Evolutionary conservation across 2,888 invertebrate species (phyloP).

Genomic region (Tetramorium bicarinatum): DNA sequence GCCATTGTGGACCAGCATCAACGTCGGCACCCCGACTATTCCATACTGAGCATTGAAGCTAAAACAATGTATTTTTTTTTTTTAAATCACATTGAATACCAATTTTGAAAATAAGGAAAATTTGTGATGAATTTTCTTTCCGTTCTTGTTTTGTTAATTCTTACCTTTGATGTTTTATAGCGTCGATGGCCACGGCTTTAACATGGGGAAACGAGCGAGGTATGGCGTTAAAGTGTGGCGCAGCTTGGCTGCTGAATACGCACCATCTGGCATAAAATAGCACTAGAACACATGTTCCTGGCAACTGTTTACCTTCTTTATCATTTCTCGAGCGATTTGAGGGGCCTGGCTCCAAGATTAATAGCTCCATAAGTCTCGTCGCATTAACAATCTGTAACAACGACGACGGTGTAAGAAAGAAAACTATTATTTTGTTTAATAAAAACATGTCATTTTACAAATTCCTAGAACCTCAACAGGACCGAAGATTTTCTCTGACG

Average conservation of each 20-base stretch:
- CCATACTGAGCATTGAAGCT: constrained; percentile 96
- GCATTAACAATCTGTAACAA: constrained; percentile 90
- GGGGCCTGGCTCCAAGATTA: constrained; percentile 89
- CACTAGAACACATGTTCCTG: constrained; percentile 92
- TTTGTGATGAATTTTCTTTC: constrained; percentile 15
- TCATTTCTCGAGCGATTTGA: constrained; percentile 87
- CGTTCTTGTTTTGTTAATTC: not conserved
- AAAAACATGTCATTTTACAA: not conserved
- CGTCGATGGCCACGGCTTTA: constrained; percentile 96
- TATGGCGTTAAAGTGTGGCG: constrained; percentile 96
- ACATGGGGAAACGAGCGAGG: constrained; percentile 95
- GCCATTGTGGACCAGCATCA: constrained; percentile 96
- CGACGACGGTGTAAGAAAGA: not conserved
- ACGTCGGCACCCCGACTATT: constrained; percentile 95
- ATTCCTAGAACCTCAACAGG: constrained; percentile 72
- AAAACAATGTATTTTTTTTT: constrained; percentile 55
- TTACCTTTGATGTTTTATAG: constrained; percentile 91
- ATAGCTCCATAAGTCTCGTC: constrained; percentile 90
- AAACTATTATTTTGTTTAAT: not conserved
- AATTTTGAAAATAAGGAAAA: not conserved
- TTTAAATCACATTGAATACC: not conserved
- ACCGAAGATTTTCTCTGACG: constrained; percentile 79
- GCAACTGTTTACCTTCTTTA: constrained; percentile 87
- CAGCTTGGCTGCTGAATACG: constrained; percentile 95
- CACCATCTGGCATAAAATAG: constrained; percentile 97